Evolutionary conservation across 2,797 vertebrate genomes (phyloP), one percentile per base, ranked within the genome.

Genomic region (Mus caroli): DNA sequence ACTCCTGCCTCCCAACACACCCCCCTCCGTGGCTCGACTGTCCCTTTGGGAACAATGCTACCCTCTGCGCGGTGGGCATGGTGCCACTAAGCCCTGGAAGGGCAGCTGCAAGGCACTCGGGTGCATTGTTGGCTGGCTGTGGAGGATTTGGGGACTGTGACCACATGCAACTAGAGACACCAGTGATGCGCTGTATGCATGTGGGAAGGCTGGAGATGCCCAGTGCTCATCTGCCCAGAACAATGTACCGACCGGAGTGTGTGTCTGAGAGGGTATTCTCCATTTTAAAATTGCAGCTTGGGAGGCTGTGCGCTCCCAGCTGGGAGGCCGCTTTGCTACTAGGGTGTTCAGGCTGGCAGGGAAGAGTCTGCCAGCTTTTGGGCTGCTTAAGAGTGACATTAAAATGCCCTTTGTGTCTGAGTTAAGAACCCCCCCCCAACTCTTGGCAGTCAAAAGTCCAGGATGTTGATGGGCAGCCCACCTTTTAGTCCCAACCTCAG

Each of bases 331-430:
- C 94, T 86, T 77, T 37, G 94, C 82, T 88, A 76, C 82, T 40
- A 0, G 90, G 92, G 76, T 40, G 43, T 46, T 62, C 4, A 34
- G 22, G 34, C 67, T 75, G 12, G 58, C 64, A 26, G 19, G 40
- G 54, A 52, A 54, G 73, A 88, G 83, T 34, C 67, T 84, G 92
- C 83, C 75, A 31, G 91, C 84, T 37, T 84, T 43, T 1, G 40
- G 11, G 92, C 89, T 80, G 92, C 80, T 62, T 84, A 17, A 54
- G 34, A 58, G 97, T 98, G 98, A 98, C 97, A 98, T 98, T 98
- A 98, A 96, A 98, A 97, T 34, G 97, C 97, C 98, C 98, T 98
- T 98, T 95, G 19, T 0, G 26, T 83, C 71, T 14, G 96, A 54
- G 88, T 95, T 15, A 90, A 94, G 93, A 15, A 17, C 56, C 12